Evolutionary conservation across 2,113 vertebrate species (phyloP).

Genomic region (Oriolus oriolus): DNA sequence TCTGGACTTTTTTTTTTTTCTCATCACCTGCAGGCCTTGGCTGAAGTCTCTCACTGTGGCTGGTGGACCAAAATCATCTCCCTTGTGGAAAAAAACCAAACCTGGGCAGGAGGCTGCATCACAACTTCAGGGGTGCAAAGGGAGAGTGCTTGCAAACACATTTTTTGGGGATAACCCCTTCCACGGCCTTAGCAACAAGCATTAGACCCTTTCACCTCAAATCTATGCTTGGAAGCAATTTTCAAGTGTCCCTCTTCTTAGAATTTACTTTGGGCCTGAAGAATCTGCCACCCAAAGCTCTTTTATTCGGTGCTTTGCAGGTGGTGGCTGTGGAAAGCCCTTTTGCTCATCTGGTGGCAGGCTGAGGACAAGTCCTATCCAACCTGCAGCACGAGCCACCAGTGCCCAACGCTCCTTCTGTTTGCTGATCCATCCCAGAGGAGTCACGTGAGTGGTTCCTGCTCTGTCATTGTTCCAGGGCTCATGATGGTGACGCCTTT

Average conservation of each 20-base stretch:
- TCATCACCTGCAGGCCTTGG: neutral
- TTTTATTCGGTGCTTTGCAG: neutral
- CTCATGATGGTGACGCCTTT: no score
- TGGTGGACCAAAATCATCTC: neutral
- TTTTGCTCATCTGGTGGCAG: neutral
- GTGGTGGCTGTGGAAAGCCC: neutral
- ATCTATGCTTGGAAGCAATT: neutral
- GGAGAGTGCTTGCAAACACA: neutral
- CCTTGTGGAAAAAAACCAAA: neutral
- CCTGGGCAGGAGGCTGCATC: neutral
- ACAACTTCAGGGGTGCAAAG: neutral
- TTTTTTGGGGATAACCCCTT: neutral
- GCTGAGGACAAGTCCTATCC: neutral
- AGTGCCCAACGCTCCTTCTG: neutral
- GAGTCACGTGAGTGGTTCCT: neutral
- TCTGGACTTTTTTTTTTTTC: neutral
- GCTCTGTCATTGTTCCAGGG: neutral
- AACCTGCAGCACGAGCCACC: neutral
- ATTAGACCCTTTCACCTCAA: neutral
- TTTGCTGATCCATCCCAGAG: conserved; percentile 5
- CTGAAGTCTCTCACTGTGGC: neutral
- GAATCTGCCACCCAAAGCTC: neutral
- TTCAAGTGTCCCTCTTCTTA: neutral
- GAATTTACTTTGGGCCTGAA: neutral
- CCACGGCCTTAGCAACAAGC: neutral